Evolutionary conservation across 2,888 invertebrate species (phyloP), one percentile per base, ranked within the genome.

Genomic region (Chelonus formosanus): DNA sequence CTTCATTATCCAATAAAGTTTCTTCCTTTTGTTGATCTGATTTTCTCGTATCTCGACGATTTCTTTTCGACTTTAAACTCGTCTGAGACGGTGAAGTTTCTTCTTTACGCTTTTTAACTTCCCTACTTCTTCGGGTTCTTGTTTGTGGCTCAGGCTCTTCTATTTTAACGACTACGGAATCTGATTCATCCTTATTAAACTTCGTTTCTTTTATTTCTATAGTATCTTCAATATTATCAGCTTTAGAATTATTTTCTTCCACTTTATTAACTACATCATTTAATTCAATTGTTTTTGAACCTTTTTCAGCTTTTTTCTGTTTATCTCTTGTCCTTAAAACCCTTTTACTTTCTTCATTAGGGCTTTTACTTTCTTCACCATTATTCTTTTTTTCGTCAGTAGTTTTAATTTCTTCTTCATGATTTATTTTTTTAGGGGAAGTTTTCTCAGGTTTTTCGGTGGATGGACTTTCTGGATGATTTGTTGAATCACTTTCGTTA

Each of bases 1-100:
- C 84, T 56, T 84, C 84, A 67, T 84, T 78, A 53, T 84, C 84
- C 36, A 84, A 44, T 36, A 83, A 52, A 0, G 82, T 81, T 47
- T 84, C 82, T 35, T 83, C 82, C 44, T 83, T 80, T 60, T 81
- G 82, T 36, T 80, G 80, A 35, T 82, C 80, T 3, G 71, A 67
- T 65, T 75, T 76, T 36, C 73, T 73, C 8, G 67, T 34, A 4
- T 78, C 75, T 5, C 75, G 70, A 52, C 76, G 73, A 20, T 74
- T 50, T 6, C 76, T 75, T 50, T 78, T 81, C 43, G 68, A 75
- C 65, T 74, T 78, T 5, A 71, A 57, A 1, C 53, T 44, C 5
- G 52, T 70, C 34, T 73, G 68, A 7, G 44, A 45, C 6, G 67
- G 58, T 40, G 65, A 20, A 57, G 20, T 8, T 6, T 80, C 80